Percentiles rank a stretch among this genome's conserved stretches.
phyloP scores from a whole-genome alignment of 2,888 invertebrate genomes.

The Norana najaformis region DNA sequence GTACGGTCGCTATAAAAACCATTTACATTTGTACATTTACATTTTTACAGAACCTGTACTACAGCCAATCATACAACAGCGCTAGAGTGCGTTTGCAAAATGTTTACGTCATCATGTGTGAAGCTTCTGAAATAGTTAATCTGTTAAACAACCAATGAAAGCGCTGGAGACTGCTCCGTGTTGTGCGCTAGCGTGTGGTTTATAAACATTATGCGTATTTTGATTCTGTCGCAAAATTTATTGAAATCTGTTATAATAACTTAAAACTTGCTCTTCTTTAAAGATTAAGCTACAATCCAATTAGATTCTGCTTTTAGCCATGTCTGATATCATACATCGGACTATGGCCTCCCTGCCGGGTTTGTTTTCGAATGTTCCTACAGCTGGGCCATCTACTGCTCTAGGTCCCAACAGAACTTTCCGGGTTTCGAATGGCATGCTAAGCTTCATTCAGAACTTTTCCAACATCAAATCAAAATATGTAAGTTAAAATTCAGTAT shows the following conservation, averaged over 20 bases:
- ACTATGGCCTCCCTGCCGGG: conserved; percentile 22
- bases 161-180: too few species aligned
- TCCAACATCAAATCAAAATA: conserved; percentile 20
- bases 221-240: background rate
- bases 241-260: background rate
- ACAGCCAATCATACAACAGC: too few species aligned
- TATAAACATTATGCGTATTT: conserved; percentile 13
- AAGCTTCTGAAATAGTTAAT: too few species aligned
- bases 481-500: background rate
- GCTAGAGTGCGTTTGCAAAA: too few species aligned
- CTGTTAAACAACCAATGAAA: too few species aligned
- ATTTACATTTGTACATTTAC: too few species aligned
- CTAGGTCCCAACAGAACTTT: background rate
- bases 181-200: too few species aligned
- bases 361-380: background rate
- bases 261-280: background rate
- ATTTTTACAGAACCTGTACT: too few species aligned
- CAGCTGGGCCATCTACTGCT: background rate
- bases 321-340: conserved; percentile 19
- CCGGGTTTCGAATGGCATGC: background rate
- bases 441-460: conserved; percentile 3
- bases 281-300: background rate
- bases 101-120: too few species aligned
- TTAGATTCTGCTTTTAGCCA: background rate
- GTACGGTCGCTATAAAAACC: too few species aligned